Conservation (phyloP, 2,797 vertebrate genomes). For the Melanotaenia parkinsoni region DNA sequence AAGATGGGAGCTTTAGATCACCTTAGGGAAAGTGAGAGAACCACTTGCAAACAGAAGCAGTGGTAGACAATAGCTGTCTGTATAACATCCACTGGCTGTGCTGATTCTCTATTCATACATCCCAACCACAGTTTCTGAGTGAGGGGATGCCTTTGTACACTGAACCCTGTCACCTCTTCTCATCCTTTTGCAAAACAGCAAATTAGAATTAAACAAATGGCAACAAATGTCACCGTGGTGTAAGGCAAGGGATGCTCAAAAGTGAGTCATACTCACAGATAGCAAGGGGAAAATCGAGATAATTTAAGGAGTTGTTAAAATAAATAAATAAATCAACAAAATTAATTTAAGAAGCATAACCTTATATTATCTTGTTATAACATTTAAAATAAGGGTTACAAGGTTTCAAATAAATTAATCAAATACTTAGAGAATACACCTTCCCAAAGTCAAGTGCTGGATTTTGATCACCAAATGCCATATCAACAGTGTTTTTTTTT, state of each 20-base stretch:
- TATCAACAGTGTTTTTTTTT: no score
- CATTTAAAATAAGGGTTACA: background rate
- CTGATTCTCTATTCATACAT: constrained; percentile 77
- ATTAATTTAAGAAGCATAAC: background rate
- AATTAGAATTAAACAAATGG: constrained; percentile 5
- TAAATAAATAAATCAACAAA: no score
- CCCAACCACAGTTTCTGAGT: constrained; percentile 69
- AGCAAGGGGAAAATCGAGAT: background rate
- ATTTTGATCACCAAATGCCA: background rate
- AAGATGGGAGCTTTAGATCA: constrained; percentile 42
- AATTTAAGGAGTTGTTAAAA: no score
- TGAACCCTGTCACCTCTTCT: constrained; percentile 75
- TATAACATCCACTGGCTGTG: constrained; percentile 66
- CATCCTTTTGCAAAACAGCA: constrained; percentile 45
- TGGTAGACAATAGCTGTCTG: constrained; percentile 77
- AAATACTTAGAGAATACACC: background rate
- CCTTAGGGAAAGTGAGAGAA: constrained; percentile 50
- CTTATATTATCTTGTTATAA: background rate
- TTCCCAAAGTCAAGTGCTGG: background rate
- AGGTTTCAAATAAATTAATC: background rate
- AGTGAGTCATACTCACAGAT: background rate
- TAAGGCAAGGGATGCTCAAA: background rate
- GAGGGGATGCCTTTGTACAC: constrained; percentile 72
- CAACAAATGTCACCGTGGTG: background rate
- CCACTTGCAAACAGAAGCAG: constrained; percentile 54